These are phyloP conservation scores for Limnephilus auricula DNA, from an alignment of 2,888 invertebrate species.

Conservation along the genomic window DNA sequence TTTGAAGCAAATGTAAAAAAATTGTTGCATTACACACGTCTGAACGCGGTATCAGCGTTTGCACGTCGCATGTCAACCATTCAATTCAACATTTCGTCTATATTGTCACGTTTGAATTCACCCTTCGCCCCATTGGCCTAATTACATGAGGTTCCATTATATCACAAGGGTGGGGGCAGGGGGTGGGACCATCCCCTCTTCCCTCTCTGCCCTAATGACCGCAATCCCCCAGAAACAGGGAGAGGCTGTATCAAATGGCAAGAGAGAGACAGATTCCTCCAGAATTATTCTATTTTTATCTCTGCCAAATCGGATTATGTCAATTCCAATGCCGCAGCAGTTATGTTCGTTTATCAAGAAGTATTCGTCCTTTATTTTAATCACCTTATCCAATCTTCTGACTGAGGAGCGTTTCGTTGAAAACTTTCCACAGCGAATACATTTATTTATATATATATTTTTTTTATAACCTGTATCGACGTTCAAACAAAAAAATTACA, in stretches of 20 bases:
- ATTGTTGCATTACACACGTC: not conserved
- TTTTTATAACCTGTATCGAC: no score
- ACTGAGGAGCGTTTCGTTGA: not conserved
- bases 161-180: not conserved
- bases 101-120: slow-evolving; percentile 2
- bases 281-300: not conserved
- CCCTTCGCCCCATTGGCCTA: not conserved
- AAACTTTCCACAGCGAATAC: not conserved
- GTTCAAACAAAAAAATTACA: no score
- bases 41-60: not conserved
- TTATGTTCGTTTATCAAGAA: not conserved
- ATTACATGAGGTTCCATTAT: not conserved
- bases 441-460: not conserved
- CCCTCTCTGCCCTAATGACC: not conserved
- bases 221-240: not conserved
- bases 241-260: not conserved
- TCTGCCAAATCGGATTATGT: not conserved
- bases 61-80: not conserved
- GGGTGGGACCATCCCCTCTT: not conserved
- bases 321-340: not conserved
- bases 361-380: not conserved
- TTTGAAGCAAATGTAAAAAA: no score
- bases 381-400: not conserved
- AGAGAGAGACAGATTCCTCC: not conserved
- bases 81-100: not conserved